These are phyloP conservation scores for Aythya baeri DNA, from an alignment of 2,113 vertebrate species.

Conservation along the genomic window DNA sequence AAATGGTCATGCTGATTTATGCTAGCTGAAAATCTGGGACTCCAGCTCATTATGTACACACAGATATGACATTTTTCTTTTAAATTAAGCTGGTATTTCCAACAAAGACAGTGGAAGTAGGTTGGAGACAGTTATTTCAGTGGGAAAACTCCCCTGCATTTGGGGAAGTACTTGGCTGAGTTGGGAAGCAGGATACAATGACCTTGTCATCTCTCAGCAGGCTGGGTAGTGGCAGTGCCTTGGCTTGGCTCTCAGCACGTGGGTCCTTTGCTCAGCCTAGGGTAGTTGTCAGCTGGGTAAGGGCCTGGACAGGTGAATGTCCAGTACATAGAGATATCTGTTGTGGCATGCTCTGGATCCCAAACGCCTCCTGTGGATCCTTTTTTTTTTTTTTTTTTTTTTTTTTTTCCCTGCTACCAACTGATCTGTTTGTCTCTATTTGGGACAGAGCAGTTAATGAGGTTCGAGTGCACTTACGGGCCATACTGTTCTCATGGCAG, in stretches of 20 bases:
- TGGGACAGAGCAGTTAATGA: not conserved
- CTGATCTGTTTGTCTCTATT: rapidly evolving
- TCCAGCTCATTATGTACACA: not conserved
- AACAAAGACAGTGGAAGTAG: not conserved
- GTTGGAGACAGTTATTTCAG: not conserved
- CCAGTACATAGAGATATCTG: not conserved
- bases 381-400: too few species aligned
- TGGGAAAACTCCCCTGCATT: rapidly evolving
- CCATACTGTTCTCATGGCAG: not conserved
- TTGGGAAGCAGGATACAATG: not conserved
- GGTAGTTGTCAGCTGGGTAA: too few species aligned
- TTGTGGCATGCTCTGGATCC: rapidly evolving
- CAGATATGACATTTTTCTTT: not conserved
- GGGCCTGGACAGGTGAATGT: not conserved
- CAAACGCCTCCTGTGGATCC: not conserved
- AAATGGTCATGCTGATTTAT: not conserved
- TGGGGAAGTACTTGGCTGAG: not conserved
- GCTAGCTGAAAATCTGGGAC: not conserved
- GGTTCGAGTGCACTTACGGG: not conserved
- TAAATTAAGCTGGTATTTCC: not conserved
- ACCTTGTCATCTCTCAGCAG: not conserved
- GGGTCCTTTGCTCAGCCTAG: not conserved
- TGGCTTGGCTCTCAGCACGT: not conserved
- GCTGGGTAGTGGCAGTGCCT: rapidly evolving
- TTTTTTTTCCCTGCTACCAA: rapidly evolving